Conservation (phyloP, 2,888 invertebrate species). For the Cephus pygmeus region DNA sequence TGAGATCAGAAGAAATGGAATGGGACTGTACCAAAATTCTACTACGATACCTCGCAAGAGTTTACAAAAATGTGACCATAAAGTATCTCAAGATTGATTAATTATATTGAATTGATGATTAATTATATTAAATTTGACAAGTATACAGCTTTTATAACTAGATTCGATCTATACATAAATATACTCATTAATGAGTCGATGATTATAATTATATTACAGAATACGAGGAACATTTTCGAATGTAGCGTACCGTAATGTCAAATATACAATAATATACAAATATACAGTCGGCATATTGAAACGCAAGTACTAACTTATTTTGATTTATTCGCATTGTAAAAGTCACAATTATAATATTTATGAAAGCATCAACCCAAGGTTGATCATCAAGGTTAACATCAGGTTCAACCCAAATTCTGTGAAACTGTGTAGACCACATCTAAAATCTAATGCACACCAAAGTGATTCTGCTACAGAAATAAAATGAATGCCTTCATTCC, state of each 20-base stretch:
- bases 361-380: no score
- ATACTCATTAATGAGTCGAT: background rate
- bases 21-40: no score
- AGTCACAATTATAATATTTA: no score
- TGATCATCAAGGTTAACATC: no score
- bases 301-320: no score
- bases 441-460: background rate
- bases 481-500: background rate
- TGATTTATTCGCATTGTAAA: no score
- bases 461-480: background rate
- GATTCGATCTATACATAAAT: background rate
- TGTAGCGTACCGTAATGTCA: background rate
- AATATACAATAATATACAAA: background rate
- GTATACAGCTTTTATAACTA: background rate
- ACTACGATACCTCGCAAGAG: no score
- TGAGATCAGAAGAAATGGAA: background rate
- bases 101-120: background rate
- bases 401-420: no score
- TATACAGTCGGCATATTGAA: background rate
- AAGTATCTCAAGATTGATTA: no score
- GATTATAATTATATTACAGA: background rate
- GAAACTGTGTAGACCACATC: background rate
- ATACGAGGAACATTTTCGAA: background rate
- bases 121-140: background rate
- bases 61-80: no score